Percentiles rank a stretch among this genome's conserved stretches.
phyloP scores from a whole-genome alignment of 2,113 vertebrate species.

The Pteruthius melanotis region DNA sequence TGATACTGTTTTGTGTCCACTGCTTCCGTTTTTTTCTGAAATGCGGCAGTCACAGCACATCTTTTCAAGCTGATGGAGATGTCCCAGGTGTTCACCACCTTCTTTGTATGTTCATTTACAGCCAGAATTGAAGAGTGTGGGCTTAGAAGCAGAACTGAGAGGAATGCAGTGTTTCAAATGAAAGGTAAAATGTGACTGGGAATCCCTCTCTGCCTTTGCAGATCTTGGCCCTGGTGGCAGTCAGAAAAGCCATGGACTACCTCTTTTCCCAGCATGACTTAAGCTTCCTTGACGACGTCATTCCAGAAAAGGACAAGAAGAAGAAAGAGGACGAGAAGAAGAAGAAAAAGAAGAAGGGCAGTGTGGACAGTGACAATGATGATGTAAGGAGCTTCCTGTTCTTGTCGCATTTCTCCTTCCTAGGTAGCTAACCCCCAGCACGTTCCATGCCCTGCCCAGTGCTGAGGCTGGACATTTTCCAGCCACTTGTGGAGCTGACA shows the following conservation, averaged over 20 bases:
- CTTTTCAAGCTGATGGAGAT: not conserved
- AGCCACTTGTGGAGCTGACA: not conserved
- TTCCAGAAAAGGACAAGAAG: slow-evolving; percentile 99
- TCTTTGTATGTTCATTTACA: not conserved
- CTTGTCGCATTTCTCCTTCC: not conserved
- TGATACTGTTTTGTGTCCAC: not conserved
- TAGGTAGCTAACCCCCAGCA: accelerated
- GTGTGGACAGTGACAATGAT: slow-evolving; percentile 91
- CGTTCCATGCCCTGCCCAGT: accelerated
- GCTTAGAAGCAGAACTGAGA: not conserved
- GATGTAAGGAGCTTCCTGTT: slow-evolving; percentile 81
- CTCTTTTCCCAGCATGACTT: slow-evolving; percentile 96
- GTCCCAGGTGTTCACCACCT: not conserved
- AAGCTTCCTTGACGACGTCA: slow-evolving; percentile 94
- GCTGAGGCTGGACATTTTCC: not conserved
- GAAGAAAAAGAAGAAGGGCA: slow-evolving; percentile 91
- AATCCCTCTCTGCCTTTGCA: slow-evolving; percentile 52
- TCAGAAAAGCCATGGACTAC: slow-evolving; percentile 96
- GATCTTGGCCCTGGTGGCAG: slow-evolving; percentile 96
- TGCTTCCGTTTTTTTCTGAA: not conserved
- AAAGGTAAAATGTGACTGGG: not conserved
- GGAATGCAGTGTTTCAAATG: not conserved
- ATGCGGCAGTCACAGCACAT: not conserved
- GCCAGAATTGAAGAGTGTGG: not conserved
- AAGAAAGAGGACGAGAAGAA: slow-evolving; percentile 98